These are phyloP conservation scores for Spodoptera frugiperda DNA, from an alignment of 1,140 invertebrate species.

Conservation along the genomic window DNA sequence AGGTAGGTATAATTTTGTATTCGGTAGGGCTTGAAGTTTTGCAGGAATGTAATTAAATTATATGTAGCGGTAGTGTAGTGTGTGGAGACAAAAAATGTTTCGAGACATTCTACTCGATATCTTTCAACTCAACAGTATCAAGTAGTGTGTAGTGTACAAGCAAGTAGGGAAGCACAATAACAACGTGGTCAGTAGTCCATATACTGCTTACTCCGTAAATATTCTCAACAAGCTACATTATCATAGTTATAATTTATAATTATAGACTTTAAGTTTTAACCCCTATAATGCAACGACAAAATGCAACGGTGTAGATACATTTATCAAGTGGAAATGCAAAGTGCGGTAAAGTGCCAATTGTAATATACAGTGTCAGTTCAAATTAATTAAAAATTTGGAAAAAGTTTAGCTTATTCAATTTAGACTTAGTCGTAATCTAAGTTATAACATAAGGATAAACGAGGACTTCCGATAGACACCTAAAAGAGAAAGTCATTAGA, in stretches of 20 bases:
- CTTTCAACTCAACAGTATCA: background rate
- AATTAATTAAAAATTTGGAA: conserved; percentile 45
- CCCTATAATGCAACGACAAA: conserved; percentile 71
- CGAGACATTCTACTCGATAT: conserved; percentile 16
- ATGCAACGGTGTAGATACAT: conserved; percentile 76
- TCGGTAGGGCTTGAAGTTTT: too few relatives aligned
- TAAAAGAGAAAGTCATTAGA: conserved; percentile 44
- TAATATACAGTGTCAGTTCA: conserved; percentile 49
- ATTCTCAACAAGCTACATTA: conserved; percentile 71
- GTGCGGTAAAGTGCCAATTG: conserved; percentile 71
- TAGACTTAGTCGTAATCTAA: conserved; percentile 40
- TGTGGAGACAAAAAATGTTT: background rate
- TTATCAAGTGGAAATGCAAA: conserved; percentile 69
- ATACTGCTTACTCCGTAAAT: conserved; percentile 72
- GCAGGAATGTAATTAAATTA: too few relatives aligned
- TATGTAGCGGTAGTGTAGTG: background rate
- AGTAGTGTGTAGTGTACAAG: background rate
- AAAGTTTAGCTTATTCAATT: conserved; percentile 45
- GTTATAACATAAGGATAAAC: conserved; percentile 21
- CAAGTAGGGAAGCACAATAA: conserved; percentile 38
- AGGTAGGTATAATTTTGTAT: too few relatives aligned
- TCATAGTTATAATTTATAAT: conserved; percentile 65
- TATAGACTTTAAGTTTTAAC: conserved; percentile 57
- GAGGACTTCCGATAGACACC: conserved; percentile 6
- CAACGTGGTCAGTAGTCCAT: conserved; percentile 30